Conservation (phyloP, 2,113 vertebrate genomes). For the Chloropsis hardwickii region DNA sequence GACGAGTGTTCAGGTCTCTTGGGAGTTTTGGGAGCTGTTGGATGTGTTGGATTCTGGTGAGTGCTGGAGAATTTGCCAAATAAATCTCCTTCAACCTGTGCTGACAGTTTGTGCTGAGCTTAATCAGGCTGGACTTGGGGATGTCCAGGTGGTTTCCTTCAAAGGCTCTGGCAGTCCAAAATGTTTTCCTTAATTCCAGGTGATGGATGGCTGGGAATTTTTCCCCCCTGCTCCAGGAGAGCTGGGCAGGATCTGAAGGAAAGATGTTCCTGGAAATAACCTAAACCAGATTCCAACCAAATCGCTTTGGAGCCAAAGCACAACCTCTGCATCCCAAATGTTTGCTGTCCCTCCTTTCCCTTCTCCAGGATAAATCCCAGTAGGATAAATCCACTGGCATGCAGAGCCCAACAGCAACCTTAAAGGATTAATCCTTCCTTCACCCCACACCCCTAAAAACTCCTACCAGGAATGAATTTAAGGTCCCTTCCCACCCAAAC, state of each 20-base stretch:
- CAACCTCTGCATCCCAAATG: not conserved
- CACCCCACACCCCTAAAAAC: not conserved
- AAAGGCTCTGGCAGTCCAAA: not conserved
- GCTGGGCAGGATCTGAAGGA: not conserved
- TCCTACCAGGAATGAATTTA: not conserved
- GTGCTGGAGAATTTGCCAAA: not conserved
- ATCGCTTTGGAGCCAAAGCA: not conserved
- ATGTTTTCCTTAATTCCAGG: not conserved
- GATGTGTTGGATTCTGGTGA: not conserved
- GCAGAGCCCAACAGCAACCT: not conserved
- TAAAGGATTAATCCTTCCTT: not conserved
- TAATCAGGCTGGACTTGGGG: not conserved
- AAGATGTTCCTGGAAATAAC: not conserved
- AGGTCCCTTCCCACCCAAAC: not conserved
- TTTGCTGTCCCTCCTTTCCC: not conserved
- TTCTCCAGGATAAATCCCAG: not conserved
- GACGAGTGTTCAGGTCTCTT: fast-evolving
- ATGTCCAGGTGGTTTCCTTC: not conserved
- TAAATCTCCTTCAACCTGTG: not conserved
- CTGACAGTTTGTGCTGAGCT: not conserved
- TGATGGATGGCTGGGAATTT: not conserved
- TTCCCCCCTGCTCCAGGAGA: not conserved
- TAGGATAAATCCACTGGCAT: fast-evolving
- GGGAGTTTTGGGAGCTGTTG: not conserved
- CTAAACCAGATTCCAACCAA: not conserved